phyloP scores from a whole-genome alignment of 2,113 vertebrate species.

The Ictalurus furcatus region DNA sequence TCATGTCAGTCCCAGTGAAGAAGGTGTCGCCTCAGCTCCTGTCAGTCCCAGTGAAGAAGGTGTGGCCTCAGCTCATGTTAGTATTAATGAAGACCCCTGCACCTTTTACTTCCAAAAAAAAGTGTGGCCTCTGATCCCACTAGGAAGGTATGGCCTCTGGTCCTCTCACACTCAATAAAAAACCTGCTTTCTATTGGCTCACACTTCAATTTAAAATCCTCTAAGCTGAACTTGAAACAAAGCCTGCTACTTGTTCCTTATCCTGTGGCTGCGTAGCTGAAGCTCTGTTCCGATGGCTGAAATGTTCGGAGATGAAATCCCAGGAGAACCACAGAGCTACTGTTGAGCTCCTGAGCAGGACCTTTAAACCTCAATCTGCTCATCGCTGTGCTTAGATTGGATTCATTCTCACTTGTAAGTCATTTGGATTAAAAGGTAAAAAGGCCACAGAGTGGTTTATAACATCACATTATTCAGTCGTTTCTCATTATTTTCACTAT shows the following conservation, averaged over 20 bases:
- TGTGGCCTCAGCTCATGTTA: not conserved
- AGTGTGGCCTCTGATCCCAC: not conserved
- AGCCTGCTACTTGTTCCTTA: not conserved
- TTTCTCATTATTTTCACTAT: not conserved
- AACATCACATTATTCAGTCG: not conserved
- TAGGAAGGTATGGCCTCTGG: not conserved
- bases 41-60: not conserved
- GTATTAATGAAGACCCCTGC: not conserved
- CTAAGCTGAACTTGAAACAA: not conserved
- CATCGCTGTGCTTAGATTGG: not conserved
- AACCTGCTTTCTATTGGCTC: not conserved
- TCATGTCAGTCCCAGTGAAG: not conserved
- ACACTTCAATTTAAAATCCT: not conserved
- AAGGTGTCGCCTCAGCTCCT: not conserved
- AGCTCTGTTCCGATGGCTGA: not conserved
- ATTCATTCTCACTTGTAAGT: not conserved
- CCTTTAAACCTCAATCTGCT: not conserved
- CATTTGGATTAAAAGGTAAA: constrained; percentile 14
- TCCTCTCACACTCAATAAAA: not conserved
- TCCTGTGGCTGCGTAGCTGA: not conserved
- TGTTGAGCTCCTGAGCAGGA: not conserved
- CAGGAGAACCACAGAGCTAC: not conserved
- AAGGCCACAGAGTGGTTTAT: not conserved
- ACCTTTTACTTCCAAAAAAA: not conserved
- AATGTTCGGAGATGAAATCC: not conserved